These are phyloP conservation scores for Drosophila formosana DNA, from an alignment of 2,888 invertebrate species.

Conservation along the genomic window DNA sequence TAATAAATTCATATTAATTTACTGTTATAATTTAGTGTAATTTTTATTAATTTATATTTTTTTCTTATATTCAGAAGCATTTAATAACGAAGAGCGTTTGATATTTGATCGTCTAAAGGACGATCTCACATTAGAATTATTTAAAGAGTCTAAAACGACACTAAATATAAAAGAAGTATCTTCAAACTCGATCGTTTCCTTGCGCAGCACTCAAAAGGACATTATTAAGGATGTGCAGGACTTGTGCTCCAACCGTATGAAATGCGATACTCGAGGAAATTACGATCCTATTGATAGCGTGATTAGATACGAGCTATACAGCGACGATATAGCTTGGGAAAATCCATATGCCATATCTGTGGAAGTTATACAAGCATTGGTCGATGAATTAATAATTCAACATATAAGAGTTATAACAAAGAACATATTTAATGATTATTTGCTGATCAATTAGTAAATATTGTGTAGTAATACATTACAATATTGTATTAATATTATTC, in stretches of 20 bases:
- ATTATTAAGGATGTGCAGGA: not conserved
- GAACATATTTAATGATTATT: not conserved
- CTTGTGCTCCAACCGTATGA: not conserved
- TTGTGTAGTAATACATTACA: not conserved
- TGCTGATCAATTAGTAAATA: not conserved
- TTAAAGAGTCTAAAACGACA: not conserved
- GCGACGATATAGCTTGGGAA: slow-evolving; percentile 4
- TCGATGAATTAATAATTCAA: slow-evolving; percentile 11
- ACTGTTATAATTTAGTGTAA: not conserved
- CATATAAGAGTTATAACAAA: not conserved
- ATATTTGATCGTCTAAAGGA: not conserved
- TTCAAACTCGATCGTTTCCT: not conserved
- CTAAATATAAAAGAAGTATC: not conserved
- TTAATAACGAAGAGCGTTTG: not conserved
- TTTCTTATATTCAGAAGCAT: not conserved
- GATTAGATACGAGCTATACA: slow-evolving; percentile 1
- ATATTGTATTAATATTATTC: not conserved
- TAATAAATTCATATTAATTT: not conserved
- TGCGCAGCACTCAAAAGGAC: not conserved
- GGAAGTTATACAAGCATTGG: slow-evolving; percentile 3
- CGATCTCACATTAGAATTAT: slow-evolving; percentile 2
- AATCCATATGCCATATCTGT: not conserved
- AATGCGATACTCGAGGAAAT: not conserved
- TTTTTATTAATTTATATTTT: not conserved
- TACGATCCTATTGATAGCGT: slow-evolving; percentile 5